These are phyloP conservation scores for Eucera pruinosa DNA, from an alignment of 2,888 invertebrate genomes.

Conservation along the genomic window DNA sequence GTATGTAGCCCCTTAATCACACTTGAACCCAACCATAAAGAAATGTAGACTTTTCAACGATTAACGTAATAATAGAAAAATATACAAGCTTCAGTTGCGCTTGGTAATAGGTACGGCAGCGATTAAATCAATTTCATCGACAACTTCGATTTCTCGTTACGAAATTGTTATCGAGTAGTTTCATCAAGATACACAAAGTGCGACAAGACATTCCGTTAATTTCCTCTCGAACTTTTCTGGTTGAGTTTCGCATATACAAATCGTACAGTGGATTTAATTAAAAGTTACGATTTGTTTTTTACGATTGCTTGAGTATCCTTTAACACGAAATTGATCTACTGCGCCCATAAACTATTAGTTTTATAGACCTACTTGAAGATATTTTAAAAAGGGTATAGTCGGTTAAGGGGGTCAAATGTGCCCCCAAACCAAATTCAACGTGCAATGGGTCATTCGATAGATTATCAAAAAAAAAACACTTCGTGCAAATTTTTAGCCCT, in stretches of 20 bases:
- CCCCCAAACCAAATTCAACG: too few relatives aligned
- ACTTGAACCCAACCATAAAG: too few relatives aligned
- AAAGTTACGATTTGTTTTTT: slow-evolving; percentile 23
- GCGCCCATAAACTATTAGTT: background rate
- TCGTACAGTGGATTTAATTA: slow-evolving; percentile 13
- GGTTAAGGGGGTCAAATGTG: background rate
- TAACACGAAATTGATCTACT: background rate
- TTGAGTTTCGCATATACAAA: background rate
- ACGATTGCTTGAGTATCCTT: slow-evolving; percentile 6
- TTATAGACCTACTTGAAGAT: background rate
- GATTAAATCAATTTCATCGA: slow-evolving; percentile 15
- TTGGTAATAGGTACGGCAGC: background rate
- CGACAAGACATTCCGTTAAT: slow-evolving; percentile 25
- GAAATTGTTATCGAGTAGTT: slow-evolving; percentile 13
- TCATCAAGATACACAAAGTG: slow-evolving; percentile 17
- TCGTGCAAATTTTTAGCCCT: too few relatives aligned
- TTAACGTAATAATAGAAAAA: too few relatives aligned
- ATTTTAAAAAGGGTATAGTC: too few relatives aligned
- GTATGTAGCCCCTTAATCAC: too few relatives aligned
- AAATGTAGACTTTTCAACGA: too few relatives aligned
- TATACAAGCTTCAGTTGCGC: background rate
- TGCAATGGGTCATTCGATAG: too few relatives aligned
- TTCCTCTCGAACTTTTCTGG: slow-evolving; percentile 3
- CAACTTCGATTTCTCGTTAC: background rate
- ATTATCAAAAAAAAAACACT: too few relatives aligned